Base-by-base conservation (phyloP, 2,888 invertebrate genomes). In the Chymomyza caudatula region DNA sequence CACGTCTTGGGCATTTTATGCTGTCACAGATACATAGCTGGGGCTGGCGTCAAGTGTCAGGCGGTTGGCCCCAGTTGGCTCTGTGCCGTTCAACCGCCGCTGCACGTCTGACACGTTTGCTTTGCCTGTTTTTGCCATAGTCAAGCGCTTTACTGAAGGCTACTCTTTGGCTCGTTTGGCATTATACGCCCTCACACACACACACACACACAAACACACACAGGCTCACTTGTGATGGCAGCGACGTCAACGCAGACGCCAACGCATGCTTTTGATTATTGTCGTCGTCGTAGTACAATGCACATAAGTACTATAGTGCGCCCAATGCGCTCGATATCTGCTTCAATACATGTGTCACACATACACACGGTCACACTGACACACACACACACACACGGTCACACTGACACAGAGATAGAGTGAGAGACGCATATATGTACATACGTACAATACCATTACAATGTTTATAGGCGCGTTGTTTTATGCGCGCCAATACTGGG, bases 401-500 rank as follows among this genome's bases (percentile, higher is more conserved):
- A 49, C 37, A 44, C 6, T 44, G 19, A 65, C 25, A 55, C 17
- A 11, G 22, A 15, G 4, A n/a, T 29, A 42, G 43, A 2, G n/a
- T n/a, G n/a, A n/a, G n/a, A n/a, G n/a, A n/a, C n/a, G n/a, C n/a
- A n/a, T n/a, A n/a, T n/a, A n/a, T n/a, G n/a, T n/a, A n/a, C n/a
- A n/a, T n/a, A n/a, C n/a, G n/a, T 8, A 43, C 17, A 19, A 53
- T 56, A 37, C 54, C n/a, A 22, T 4, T 54, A 53, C 65, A 68
- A 43, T 72, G 69, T 76, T 83, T 85, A 85, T 80, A 85, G 80
- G 80, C 80, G 80, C 80, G 83, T 77, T 75, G 75, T 70, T 75
- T 77, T 77, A 73, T 77, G 74, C 74, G 77, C 71, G 74, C 78
- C 80, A 77, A 85, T 85, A 86, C 85, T 86, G 85, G 85, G 85